phyloP scores from a whole-genome alignment of 2,113 vertebrate genomes.

The Leptobrachium leishanense region DNA sequence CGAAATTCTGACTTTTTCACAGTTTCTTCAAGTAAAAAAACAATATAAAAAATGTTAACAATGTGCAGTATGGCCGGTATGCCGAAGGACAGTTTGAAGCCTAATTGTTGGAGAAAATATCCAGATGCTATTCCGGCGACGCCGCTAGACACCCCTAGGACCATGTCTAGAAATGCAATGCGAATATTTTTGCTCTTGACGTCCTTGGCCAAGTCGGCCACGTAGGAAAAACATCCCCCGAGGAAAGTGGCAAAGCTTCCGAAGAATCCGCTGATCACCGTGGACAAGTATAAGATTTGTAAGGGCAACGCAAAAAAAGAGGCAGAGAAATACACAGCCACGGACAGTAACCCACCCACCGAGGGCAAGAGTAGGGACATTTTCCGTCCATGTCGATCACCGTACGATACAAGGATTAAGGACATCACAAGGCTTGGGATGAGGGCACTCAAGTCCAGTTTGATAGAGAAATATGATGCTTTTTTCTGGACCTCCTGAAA shows the following conservation, averaged over 20 bases:
- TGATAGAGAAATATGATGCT: conserved; percentile 79
- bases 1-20: conserved; percentile 55
- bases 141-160: conserved; percentile 82
- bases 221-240: conserved; percentile 86
- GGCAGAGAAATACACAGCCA: conserved; percentile 65
- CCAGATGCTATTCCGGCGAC: conserved; percentile 81
- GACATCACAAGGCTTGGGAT: conserved; percentile 83
- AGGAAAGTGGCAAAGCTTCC: conserved; percentile 83
- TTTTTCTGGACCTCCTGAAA: conserved; percentile 86
- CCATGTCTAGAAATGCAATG: conserved; percentile 86
- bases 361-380: conserved; percentile 80
- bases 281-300: conserved; percentile 74
- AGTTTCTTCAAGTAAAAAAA: conserved; percentile 82
- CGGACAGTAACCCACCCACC: conserved; percentile 71
- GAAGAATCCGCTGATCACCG: conserved; percentile 75
- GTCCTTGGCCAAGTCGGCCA: conserved; percentile 80
- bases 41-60: conserved; percentile 76
- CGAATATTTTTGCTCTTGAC: conserved; percentile 79
- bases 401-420: conserved; percentile 83
- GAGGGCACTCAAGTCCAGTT: conserved; percentile 75
- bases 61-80: conserved; percentile 64
- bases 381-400: conserved; percentile 85
- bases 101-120: conserved; percentile 79
- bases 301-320: conserved; percentile 78
- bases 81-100: conserved; percentile 85